Conservation (phyloP, 2,888 invertebrate genomes). For the Eremobia ochroleuca region DNA sequence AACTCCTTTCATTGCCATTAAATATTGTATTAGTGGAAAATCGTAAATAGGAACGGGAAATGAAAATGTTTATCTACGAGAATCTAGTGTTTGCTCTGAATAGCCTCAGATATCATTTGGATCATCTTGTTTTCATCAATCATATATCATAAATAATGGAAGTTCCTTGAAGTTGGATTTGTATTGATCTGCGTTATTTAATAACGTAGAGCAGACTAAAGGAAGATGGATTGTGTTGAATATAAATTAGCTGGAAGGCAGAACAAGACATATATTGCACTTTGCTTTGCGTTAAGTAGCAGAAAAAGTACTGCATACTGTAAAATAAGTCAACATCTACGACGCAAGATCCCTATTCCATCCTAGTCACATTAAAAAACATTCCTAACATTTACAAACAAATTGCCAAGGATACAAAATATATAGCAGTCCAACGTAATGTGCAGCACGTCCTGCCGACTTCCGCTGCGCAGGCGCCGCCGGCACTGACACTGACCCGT, state of each 20-base stretch:
- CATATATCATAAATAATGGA: constrained; percentile 16
- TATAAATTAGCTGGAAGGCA: neutral
- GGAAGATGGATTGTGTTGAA: neutral
- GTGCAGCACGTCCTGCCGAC: constrained; percentile 77
- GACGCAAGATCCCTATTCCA: constrained; percentile 25
- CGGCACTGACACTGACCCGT: constrained; percentile 77
- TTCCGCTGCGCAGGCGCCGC: constrained; percentile 80
- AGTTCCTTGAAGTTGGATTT: constrained; percentile 20
- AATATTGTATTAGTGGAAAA: constrained; percentile 58
- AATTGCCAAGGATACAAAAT: constrained; percentile 61
- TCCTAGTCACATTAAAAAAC: constrained; percentile 39
- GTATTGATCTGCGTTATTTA: constrained; percentile 9
- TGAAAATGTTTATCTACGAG: constrained; percentile 37
- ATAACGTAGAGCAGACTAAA: neutral
- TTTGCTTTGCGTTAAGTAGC: neutral
- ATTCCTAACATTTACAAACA: constrained; percentile 52
- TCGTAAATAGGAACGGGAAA: constrained; percentile 46
- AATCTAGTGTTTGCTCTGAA: constrained; percentile 43
- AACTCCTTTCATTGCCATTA: constrained; percentile 62
- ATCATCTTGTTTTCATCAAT: constrained; percentile 39
- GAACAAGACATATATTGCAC: neutral
- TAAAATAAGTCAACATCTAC: neutral
- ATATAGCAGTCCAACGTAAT: constrained; percentile 62
- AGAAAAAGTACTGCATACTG: neutral
- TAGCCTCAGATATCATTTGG: constrained; percentile 20